These are phyloP conservation scores for Seriola dumerili DNA, from an alignment of 2,113 vertebrate species.

Conservation along the genomic window DNA sequence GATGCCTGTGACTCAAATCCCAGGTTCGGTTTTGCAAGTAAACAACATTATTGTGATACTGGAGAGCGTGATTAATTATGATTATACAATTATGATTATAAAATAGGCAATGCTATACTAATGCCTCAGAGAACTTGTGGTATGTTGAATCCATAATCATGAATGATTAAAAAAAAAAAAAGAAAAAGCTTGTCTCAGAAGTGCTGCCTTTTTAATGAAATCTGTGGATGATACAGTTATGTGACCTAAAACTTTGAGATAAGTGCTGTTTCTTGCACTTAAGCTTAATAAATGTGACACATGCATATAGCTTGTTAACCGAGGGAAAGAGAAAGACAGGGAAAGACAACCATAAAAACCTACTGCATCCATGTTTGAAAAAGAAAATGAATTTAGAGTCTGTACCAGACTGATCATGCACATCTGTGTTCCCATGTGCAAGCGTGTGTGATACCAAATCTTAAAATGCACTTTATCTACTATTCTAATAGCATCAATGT, in stretches of 20 bases:
- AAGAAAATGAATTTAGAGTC: neutral
- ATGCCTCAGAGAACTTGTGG: slow-evolving; percentile 34
- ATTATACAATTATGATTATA: slow-evolving; percentile 65
- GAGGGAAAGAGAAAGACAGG: neutral
- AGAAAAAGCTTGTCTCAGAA: neutral
- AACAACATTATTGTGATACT: slow-evolving; percentile 77
- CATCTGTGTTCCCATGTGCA: neutral
- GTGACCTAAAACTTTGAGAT: slow-evolving; percentile 11
- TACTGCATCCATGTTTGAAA: neutral
- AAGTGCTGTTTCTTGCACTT: slow-evolving; percentile 2
- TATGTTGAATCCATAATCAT: slow-evolving; percentile 33
- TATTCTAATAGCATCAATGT: slow-evolving; percentile 10
- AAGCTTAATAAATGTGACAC: slow-evolving; percentile 19
- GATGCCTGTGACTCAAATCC: slow-evolving; percentile 73
- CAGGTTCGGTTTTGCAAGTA: slow-evolving; percentile 69
- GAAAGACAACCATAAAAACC: neutral
- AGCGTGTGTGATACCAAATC: neutral
- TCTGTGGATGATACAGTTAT: neutral
- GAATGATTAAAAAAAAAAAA: neutral
- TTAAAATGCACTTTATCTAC: slow-evolving; percentile 1
- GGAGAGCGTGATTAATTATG: slow-evolving; percentile 79
- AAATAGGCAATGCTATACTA: slow-evolving; percentile 47
- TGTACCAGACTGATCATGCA: neutral
- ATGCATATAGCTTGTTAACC: neutral
- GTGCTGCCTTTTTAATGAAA: slow-evolving; percentile 7